These are phyloP conservation scores for Molothrus ater DNA, from an alignment of 2,797 vertebrate species.

Conservation along the genomic window DNA sequence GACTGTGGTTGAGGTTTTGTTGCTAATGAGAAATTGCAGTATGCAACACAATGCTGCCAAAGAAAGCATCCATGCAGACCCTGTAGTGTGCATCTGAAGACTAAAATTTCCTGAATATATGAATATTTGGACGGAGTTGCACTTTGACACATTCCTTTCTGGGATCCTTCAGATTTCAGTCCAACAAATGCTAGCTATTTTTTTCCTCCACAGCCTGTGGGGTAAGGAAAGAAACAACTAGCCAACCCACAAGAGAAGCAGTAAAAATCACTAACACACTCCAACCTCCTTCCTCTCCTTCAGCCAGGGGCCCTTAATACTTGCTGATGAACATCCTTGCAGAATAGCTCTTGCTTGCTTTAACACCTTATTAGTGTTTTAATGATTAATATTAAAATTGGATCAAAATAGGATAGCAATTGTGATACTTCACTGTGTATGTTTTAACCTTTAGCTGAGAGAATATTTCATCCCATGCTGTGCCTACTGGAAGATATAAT, in stretches of 20 bases:
- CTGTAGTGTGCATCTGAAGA: background rate
- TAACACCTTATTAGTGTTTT: background rate
- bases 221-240: background rate
- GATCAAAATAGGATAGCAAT: background rate
- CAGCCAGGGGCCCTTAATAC: background rate
- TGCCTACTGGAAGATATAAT: background rate
- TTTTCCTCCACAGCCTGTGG: background rate
- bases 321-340: background rate
- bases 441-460: background rate
- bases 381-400: background rate
- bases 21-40: slow-evolving; percentile 41
- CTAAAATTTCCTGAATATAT: background rate
- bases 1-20: background rate
- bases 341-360: background rate
- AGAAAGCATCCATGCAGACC: background rate
- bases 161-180: background rate
- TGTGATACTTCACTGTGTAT: background rate
- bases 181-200: background rate
- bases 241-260: background rate
- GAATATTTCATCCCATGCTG: background rate
- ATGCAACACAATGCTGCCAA: slow-evolving; percentile 4
- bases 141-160: background rate
- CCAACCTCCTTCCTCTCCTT: background rate
- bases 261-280: background rate
- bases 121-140: background rate